Conservation (phyloP, 2,797 vertebrate species). For the Melanotaenia maccullochi region DNA sequence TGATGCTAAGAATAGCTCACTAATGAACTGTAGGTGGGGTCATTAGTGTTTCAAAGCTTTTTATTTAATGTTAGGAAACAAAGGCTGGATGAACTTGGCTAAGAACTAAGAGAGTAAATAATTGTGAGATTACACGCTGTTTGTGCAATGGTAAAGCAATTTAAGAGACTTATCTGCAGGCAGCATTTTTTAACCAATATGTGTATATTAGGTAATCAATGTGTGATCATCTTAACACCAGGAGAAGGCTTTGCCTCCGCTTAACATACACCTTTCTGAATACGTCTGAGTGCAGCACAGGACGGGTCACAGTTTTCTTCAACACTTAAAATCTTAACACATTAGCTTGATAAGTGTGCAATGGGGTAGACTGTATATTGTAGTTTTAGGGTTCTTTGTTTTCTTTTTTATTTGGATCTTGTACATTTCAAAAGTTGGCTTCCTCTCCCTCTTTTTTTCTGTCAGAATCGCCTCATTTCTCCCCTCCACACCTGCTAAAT, state of each 20-base stretch:
- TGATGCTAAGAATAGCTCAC: conserved; percentile 61
- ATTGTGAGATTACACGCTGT: conserved; percentile 55
- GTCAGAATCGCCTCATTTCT: conserved; percentile 59
- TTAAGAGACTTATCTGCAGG: conserved; percentile 79
- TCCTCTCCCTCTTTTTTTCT: conserved; percentile 77
- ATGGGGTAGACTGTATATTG: conserved; percentile 73
- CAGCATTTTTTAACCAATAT: conserved; percentile 81
- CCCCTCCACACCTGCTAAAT: conserved; percentile 36
- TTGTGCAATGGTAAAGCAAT: conserved; percentile 57
- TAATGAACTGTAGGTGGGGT: conserved; percentile 28
- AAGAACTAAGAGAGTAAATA: conserved; percentile 40
- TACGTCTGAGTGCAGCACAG: conserved; percentile 66
- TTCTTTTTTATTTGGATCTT: conserved; percentile 76
- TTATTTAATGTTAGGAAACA: conserved; percentile 50
- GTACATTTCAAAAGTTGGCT: conserved; percentile 88
- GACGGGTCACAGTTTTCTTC: conserved; percentile 62
- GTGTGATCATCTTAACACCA: conserved; percentile 55
- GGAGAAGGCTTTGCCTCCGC: conserved; percentile 72
- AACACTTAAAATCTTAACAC: conserved; percentile 59
- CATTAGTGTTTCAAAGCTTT: conserved; percentile 48
- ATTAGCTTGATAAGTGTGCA: conserved; percentile 76
- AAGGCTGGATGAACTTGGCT: conserved; percentile 43
- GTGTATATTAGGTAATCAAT: conserved; percentile 86
- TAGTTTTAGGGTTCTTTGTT: conserved; percentile 27
- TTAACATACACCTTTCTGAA: conserved; percentile 72